Conservation (phyloP, 2,888 invertebrate genomes). For the Volucella inanis region DNA sequence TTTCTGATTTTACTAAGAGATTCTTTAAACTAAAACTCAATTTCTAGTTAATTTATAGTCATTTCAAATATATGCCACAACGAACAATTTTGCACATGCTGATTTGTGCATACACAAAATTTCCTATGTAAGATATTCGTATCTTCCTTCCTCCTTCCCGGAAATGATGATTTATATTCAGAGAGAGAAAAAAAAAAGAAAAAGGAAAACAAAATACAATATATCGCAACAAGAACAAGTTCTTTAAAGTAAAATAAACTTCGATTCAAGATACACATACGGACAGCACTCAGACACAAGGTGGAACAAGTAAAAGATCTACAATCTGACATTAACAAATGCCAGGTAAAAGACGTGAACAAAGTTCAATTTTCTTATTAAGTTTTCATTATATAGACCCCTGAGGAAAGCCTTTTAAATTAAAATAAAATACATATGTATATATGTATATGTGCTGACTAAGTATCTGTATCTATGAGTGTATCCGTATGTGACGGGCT, state of each 20-base stretch:
- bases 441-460: constrained; percentile 24
- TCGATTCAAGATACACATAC: background rate
- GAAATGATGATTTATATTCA: constrained; percentile 45
- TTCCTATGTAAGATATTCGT: constrained; percentile 20
- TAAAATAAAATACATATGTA: constrained; percentile 53
- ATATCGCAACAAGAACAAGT: constrained; percentile 24
- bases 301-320: constrained; percentile 16
- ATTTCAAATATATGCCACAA: too few relatives aligned
- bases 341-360: constrained; percentile 47
- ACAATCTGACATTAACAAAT: constrained; percentile 56
- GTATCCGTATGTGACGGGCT: background rate
- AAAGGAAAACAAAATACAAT: background rate
- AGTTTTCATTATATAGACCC: constrained; percentile 39
- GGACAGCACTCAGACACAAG: constrained; percentile 11
- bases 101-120: background rate
- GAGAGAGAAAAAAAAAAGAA: constrained; percentile 19
- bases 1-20: too few relatives aligned
- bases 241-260: constrained; percentile 46
- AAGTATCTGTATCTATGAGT: constrained; percentile 22
- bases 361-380: constrained; percentile 62
- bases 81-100: too few relatives aligned
- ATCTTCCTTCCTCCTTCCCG: constrained; percentile 7
- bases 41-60: too few relatives aligned
- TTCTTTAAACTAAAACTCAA: too few relatives aligned
- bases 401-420: constrained; percentile 49